phyloP scores from a whole-genome alignment of 2,888 invertebrate species.

The Acanthococcus lagerstroemiae region DNA sequence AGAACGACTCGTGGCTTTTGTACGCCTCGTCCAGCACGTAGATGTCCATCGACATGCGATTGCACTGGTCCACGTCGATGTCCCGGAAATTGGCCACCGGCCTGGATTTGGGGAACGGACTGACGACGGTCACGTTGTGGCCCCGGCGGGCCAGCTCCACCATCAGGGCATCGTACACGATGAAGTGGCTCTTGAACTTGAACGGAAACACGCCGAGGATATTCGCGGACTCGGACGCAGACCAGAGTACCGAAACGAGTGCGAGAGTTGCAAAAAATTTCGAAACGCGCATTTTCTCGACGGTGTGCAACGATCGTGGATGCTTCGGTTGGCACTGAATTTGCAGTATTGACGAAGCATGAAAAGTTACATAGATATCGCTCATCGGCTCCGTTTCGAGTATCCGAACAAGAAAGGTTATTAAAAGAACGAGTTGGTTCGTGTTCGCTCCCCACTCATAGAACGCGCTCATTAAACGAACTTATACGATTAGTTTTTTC shows the following conservation, averaged over 20 bases:
- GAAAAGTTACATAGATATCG: too few relatives aligned
- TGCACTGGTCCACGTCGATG: conserved; percentile 35
- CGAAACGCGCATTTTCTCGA: too few relatives aligned
- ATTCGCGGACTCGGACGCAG: conserved; percentile 1
- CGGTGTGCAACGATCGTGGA: too few relatives aligned
- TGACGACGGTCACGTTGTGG: conserved; percentile 39
- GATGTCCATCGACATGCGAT: neutral
- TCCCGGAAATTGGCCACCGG: conserved; percentile 37
- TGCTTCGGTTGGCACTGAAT: too few relatives aligned
- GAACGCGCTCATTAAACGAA: too few relatives aligned
- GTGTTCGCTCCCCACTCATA: too few relatives aligned
- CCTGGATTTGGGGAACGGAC: conserved; percentile 36
- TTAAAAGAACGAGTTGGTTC: too few relatives aligned
- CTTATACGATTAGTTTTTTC: too few relatives aligned
- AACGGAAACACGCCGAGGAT: conserved; percentile 39
- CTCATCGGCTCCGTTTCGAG: too few relatives aligned
- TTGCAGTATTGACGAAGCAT: too few relatives aligned
- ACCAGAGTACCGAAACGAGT: neutral
- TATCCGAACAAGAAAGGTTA: too few relatives aligned
- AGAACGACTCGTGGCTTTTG: neutral
- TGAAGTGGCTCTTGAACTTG: conserved; percentile 38
- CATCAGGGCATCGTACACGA: conserved; percentile 35
- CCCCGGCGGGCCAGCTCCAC: conserved; percentile 38
- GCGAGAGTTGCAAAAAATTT: too few relatives aligned
- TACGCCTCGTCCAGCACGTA: neutral